phyloP scores from a whole-genome alignment of 53 echinoderm and acorn worm species.

The Stichopus horrens region DNA sequence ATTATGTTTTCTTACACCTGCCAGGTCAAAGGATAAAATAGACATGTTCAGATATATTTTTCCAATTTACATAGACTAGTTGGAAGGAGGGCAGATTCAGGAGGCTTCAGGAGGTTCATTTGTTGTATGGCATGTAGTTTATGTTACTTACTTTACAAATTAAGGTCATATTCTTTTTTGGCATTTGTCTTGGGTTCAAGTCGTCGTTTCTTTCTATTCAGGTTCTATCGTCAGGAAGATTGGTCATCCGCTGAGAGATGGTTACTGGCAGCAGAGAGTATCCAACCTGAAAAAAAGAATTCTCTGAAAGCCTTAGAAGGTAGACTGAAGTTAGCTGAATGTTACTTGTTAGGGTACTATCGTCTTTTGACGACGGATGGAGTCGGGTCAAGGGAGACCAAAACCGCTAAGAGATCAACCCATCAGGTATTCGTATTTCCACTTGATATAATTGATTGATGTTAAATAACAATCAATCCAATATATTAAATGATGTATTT shows the following conservation, averaged over 20 bases:
- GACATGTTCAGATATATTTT: no score
- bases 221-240: constrained; percentile 63
- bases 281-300: constrained; percentile 47
- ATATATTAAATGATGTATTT: no score
- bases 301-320: constrained; percentile 55
- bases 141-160: background rate
- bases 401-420: background rate
- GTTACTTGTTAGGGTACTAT: constrained; percentile 64
- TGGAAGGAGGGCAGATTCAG: no score
- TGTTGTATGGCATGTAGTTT: background rate
- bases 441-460: no score
- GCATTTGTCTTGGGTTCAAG: background rate
- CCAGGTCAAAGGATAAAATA: no score
- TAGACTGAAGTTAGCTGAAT: constrained; percentile 63
- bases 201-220: background rate
- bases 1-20: no score
- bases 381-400: constrained; percentile 36
- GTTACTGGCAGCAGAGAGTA: constrained; percentile 56
- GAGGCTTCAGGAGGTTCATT: background rate
- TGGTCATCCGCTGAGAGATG: constrained; percentile 63
- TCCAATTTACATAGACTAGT: no score
- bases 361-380: constrained; percentile 41
- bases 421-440: background rate
- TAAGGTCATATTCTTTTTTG: background rate
- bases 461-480: no score